These are phyloP conservation scores for Diabrotica balteata DNA, from an alignment of 2,888 invertebrate species.

Conservation along the genomic window DNA sequence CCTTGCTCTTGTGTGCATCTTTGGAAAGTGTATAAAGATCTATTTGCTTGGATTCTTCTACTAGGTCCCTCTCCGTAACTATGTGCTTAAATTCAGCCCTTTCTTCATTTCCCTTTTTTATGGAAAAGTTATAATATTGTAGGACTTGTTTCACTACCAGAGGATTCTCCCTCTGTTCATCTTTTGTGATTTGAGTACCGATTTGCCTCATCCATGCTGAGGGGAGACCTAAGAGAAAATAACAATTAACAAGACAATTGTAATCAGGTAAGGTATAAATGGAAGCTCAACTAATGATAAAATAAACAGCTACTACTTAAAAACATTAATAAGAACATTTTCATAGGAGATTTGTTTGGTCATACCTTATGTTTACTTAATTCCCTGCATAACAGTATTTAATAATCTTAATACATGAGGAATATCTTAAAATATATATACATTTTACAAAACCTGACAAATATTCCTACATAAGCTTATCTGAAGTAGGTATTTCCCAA, in stretches of 20 bases:
- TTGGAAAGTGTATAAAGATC: conserved; percentile 78
- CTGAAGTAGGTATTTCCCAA: too few relatives aligned
- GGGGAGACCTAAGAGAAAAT: conserved; percentile 81
- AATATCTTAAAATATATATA: too few relatives aligned
- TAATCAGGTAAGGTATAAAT: too few relatives aligned
- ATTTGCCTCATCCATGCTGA: conserved; percentile 81
- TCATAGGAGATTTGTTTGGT: too few relatives aligned
- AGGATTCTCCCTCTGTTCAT: conserved; percentile 89
- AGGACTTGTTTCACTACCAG: conserved; percentile 90
- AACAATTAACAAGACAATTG: neutral
- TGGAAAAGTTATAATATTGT: conserved; percentile 87
- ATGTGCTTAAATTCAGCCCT: conserved; percentile 79
- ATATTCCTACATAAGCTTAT: too few relatives aligned
- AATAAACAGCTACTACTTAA: too few relatives aligned
- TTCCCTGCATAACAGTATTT: too few relatives aligned
- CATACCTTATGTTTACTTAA: too few relatives aligned
- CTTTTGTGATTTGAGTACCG: conserved; percentile 82
- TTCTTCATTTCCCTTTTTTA: conserved; percentile 78
- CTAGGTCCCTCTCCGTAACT: conserved; percentile 80
- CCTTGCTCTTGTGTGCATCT: conserved; percentile 73
- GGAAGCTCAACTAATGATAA: too few relatives aligned
- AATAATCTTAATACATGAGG: too few relatives aligned
- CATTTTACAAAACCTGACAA: too few relatives aligned
- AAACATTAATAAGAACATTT: too few relatives aligned
- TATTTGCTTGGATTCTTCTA: conserved; percentile 83